phyloP scores from a whole-genome alignment of 2,797 vertebrate species.

The Ispidina picta region DNA sequence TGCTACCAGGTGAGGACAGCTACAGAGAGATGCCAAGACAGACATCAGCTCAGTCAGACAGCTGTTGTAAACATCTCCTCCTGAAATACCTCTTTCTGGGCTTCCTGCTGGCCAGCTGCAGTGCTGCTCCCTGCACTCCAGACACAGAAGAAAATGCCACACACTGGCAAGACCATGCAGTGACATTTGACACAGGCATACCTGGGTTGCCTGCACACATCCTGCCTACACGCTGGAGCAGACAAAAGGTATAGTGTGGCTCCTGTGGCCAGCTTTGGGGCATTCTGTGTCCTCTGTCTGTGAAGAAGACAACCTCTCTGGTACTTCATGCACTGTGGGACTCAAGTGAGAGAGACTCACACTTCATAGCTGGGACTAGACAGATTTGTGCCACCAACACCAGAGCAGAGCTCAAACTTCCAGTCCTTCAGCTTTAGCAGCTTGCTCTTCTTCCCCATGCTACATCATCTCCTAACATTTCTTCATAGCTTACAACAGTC shows the following conservation, averaged over 20 bases:
- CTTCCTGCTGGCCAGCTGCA: background rate
- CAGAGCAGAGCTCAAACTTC: background rate
- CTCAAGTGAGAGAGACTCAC: fast-evolving
- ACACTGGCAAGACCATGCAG: fast-evolving
- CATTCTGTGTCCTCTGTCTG: fast-evolving
- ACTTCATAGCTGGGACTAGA: fast-evolving
- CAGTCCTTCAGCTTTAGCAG: background rate
- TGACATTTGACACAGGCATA: fast-evolving
- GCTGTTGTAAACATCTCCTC: background rate
- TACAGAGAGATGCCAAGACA: background rate
- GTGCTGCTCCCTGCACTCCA: background rate
- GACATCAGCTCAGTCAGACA: background rate
- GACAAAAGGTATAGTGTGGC: fast-evolving
- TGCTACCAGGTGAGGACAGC: background rate
- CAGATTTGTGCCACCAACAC: background rate
- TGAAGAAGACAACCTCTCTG: background rate
- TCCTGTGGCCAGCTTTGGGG: background rate
- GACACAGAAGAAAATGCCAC: background rate
- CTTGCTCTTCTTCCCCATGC: background rate
- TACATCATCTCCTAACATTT: background rate
- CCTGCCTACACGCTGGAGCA: background rate
- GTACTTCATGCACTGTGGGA: background rate
- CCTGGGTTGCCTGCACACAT: background rate
- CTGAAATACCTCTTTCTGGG: background rate
- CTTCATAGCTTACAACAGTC: background rate